These are phyloP conservation scores for Luehdorfia chinensis DNA, from an alignment of 1,140 invertebrate genomes.

Conservation along the genomic window DNA sequence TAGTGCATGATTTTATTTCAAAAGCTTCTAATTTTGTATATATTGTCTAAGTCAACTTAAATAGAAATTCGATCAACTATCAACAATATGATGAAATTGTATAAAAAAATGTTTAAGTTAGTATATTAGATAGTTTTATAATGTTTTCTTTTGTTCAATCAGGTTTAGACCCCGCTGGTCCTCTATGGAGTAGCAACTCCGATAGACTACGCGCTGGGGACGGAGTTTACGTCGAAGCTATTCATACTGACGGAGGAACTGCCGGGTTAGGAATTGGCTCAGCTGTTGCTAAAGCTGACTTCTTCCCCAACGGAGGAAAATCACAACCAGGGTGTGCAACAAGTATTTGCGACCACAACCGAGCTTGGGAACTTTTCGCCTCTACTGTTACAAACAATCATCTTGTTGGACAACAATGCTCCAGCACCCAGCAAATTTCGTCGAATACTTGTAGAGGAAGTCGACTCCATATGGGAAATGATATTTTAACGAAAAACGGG, in stretches of 20 bases:
- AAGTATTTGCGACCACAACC: constrained; percentile 79
- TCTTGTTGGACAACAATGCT: constrained; percentile 32
- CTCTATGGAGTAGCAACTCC: constrained; percentile 6
- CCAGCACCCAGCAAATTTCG: constrained; percentile 29
- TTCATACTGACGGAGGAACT: constrained; percentile 84
- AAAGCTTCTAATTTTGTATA: too few relatives aligned
- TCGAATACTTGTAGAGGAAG: constrained; percentile 33
- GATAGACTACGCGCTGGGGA: constrained; percentile 1
- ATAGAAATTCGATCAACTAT: too few relatives aligned
- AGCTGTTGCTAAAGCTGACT: constrained; percentile 80
- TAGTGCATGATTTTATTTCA: too few relatives aligned
- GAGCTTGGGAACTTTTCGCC: constrained; percentile 79
- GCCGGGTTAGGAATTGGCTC: constrained; percentile 79
- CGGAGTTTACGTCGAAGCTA: constrained; percentile 74
- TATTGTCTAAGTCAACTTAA: too few relatives aligned
- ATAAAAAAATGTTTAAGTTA: too few relatives aligned
- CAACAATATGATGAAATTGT: too few relatives aligned
- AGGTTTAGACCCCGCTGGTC: constrained; percentile 85
- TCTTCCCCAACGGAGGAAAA: constrained; percentile 87
- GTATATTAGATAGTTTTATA: too few relatives aligned
- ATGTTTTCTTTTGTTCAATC: too few relatives aligned
- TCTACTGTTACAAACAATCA: constrained; percentile 45
- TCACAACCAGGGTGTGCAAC: constrained; percentile 67
- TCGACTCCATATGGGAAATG: constrained; percentile 38
- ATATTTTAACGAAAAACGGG: constrained; percentile 38